phyloP scores from a whole-genome alignment of 2,113 vertebrate genomes.

The Epinephelus cyanopodus region DNA sequence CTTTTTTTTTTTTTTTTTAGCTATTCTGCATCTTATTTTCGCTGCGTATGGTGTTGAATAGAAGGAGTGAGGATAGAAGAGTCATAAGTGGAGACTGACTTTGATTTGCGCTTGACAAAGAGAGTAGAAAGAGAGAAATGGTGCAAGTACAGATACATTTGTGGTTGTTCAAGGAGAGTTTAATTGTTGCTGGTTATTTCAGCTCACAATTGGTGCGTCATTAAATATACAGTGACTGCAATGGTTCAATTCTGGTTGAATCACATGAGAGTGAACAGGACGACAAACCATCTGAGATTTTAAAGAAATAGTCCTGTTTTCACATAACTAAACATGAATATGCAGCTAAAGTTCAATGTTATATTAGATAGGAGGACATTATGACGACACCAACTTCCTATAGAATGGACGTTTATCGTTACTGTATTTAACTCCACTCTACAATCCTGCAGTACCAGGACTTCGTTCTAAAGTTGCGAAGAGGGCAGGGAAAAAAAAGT shows the following conservation, averaged over 20 bases:
- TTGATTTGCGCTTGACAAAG: neutral
- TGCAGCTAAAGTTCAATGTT: neutral
- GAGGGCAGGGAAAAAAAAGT: too few relatives aligned
- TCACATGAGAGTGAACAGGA: neutral
- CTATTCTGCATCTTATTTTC: conserved; percentile 5
- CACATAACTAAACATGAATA: neutral
- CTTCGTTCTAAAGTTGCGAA: too few relatives aligned
- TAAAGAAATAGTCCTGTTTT: neutral
- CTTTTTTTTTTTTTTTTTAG: neutral
- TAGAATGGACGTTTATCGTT: too few relatives aligned
- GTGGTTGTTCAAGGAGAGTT: neutral
- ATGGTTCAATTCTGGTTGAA: neutral
- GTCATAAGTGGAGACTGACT: neutral
- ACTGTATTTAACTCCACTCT: neutral
- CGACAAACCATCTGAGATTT: neutral
- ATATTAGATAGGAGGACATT: neutral
- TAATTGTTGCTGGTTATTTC: neutral
- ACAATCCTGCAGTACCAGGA: neutral
- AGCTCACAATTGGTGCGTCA: neutral
- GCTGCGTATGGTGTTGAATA: neutral
- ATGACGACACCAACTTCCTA: neutral
- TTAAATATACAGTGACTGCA: neutral
- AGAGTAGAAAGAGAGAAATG: neutral
- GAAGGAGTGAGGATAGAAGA: neutral
- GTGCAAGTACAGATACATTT: neutral